These are phyloP conservation scores for Drosophila basisetae DNA, from an alignment of 2,888 invertebrate species.

Conservation along the genomic window DNA sequence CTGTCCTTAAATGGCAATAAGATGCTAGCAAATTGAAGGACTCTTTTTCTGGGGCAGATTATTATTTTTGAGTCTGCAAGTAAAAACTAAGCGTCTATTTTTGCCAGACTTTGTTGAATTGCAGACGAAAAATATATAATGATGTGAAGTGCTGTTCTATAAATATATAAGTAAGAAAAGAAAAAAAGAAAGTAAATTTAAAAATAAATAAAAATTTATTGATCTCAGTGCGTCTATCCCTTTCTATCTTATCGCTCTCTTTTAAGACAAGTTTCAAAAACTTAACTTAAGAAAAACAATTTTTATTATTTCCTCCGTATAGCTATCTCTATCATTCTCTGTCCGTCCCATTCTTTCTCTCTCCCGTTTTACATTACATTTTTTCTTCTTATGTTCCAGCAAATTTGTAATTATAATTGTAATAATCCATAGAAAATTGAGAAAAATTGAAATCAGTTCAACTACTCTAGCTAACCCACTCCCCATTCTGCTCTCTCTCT, in stretches of 20 bases:
- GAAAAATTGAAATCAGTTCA: conserved; percentile 18
- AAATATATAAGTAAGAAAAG: not conserved
- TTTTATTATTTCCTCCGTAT: not conserved
- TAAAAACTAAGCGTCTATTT: not conserved
- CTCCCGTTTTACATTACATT: not conserved
- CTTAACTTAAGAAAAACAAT: not conserved
- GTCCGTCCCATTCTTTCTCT: not conserved
- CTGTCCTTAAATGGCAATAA: conserved; percentile 32
- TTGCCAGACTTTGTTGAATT: too few relatives aligned
- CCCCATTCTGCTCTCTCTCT: too few relatives aligned
- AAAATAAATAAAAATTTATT: not conserved
- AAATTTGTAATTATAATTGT: conserved; percentile 37
- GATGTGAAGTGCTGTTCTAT: not conserved
- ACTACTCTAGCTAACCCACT: conserved; percentile 4
- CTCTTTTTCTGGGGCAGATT: not conserved
- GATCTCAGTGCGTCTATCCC: not conserved
- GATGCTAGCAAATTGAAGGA: conserved; percentile 28
- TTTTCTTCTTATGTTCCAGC: not conserved
- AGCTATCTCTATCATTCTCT: not conserved
- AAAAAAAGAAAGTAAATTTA: not conserved
- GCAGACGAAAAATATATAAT: not conserved
- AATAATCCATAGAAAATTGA: conserved; percentile 29
- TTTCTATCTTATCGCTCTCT: too few relatives aligned
- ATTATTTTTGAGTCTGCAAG: not conserved
- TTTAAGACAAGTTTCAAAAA: not conserved